Evolutionary conservation across 2,888 invertebrate species (phyloP), one percentile per base, ranked within the genome.

Genomic region (Leucozona laternaria): DNA sequence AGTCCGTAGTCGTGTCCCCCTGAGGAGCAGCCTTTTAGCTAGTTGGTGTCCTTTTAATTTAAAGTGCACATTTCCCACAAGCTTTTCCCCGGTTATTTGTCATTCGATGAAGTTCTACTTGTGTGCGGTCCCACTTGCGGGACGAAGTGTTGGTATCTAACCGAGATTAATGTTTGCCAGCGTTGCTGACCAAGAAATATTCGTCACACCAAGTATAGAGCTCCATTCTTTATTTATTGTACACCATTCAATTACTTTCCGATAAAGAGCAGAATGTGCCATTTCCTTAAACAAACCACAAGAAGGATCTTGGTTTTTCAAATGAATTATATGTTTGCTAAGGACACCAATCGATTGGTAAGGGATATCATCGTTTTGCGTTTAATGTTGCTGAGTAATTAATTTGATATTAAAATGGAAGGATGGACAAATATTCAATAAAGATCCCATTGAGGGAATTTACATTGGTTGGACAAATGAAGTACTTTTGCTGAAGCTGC

Each of bases 101-200:
- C 81, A 77, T 71, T 50, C 28, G 71, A 77, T 31, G 64, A 71
- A 81, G 81, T 48, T 57, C 50, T 50, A 45, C n/a, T 71, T 20
- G 62, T 25, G 55, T 20, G 62, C n/a, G 55, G 55, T 55, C 48
- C 62, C 55, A 57, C 62, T 81, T 71, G 57, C 28, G 77, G 81
- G 68, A 64, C 31, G 15, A 13, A 40, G 81, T 76, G 57, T 71
- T 76, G 55, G 70, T 81, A 76, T 81, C 62, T 81, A 71, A 76
- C 81, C 81, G 76, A 81, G 70, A 81, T 81, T 71, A 71, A 81
- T 81, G 76, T 28, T 64, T n/a, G 37, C 70, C 62, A 64, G 64
- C 25, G 45, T 71, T 77, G 64, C 64, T 64, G 81, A 71, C 77
- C 31, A 55, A 58, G 71, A 57, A 64, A 81, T 77, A 50, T 68